Evolutionary conservation across 2,113 vertebrate species (phyloP), one percentile per base, ranked within the genome.

Genomic region (Brachypodius melanocephalos): DNA sequence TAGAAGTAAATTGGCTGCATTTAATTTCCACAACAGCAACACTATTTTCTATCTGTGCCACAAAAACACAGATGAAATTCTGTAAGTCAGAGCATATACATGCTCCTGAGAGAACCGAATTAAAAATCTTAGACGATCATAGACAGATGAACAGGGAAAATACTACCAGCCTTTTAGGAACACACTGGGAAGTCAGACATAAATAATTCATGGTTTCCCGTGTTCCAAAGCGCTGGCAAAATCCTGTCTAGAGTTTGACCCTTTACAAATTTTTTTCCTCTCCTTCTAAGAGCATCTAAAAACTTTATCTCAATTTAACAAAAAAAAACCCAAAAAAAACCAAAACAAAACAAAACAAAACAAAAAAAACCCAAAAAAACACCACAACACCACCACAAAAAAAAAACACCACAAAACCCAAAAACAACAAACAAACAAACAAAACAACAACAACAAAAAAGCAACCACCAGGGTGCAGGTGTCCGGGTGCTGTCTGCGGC

Each of bases 131-230:
- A 66, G 81, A 42, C 0, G 0, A 93, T 88, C 85, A 88, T 14
- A 79, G 67, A 88, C 25, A 91, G 82, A 85, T 74, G 82, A 91
- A 74, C 67, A 91, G 63, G 82, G 86, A 91, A 78, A 81, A 74
- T 76, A 93, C 45, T 87, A 72, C 80, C 31, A 69, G 87, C 28
- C 88, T 88, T 77, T 59, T 72, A 93, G 94, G 93, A 91, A 68
- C 69, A 26, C 31, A 66, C 46, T 67, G 55, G 34, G n/a, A 94
- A 94, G 42, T 40, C 13, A 10, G 46, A 68, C 22, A 95, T 91
- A 43, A 86, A 93, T 89, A 88, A 95, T 93, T 89, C 20, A 94
- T 89, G 42, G 10, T 0, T 88, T 91, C 63, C 81, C 1, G 1
- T 40, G 83, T 36, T 36, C 57, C 68, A 71, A 48, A 58, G 59